A percentile compares a stretch with the other conserved stretches of the same genome.
Conservation (phyloP, 2,113 vertebrate genomes). For the Alces alces region DNA sequence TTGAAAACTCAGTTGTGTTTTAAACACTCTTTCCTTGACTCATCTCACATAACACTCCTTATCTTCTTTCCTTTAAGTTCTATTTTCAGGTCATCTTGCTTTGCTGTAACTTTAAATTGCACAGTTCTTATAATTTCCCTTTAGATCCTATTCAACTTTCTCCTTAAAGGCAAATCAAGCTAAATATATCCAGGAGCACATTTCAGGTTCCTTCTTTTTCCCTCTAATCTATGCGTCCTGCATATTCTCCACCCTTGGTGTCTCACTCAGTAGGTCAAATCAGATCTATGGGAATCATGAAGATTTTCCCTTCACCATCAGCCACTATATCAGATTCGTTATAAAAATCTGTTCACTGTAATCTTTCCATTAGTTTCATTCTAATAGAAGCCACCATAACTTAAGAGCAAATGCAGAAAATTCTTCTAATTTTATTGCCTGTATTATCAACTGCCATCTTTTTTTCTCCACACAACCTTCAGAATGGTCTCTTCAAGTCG, state of each 20-base stretch:
- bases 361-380: background rate
- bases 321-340: background rate
- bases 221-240: background rate
- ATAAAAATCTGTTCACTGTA: background rate
- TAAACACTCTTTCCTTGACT: background rate
- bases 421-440: background rate
- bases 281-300: background rate
- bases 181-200: background rate
- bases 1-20: background rate
- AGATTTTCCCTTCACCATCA: background rate
- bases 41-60: rapidly evolving
- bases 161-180: background rate
- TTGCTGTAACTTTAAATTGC: background rate
- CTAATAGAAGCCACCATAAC: background rate
- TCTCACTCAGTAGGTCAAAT: background rate
- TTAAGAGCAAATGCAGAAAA: background rate
- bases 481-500: background rate
- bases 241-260: background rate
- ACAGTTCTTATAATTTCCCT: background rate
- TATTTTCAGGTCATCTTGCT: background rate
- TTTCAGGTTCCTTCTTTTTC: background rate
- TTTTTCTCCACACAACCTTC: background rate
- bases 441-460: background rate
- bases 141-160: background rate
- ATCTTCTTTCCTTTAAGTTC: background rate